Conservation (phyloP, 2,113 vertebrate species). For the Scalopus aquaticus region DNA sequence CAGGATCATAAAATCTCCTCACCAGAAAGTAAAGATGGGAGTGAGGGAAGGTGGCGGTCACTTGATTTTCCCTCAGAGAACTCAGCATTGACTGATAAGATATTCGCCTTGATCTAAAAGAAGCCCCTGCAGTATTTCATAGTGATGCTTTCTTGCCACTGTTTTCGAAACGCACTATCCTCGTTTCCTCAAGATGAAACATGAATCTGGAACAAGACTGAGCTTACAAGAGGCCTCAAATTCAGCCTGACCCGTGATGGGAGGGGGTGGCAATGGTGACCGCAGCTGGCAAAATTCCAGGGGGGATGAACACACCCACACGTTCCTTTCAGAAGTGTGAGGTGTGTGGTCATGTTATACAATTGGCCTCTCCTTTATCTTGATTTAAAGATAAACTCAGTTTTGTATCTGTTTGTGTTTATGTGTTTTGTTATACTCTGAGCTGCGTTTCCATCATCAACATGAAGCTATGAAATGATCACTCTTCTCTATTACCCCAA, state of each 20-base stretch:
- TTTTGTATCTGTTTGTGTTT: background rate
- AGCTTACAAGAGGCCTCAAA: background rate
- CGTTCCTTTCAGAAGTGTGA: background rate
- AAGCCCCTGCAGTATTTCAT: background rate
- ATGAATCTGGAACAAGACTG: background rate
- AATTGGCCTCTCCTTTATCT: background rate
- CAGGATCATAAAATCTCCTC: background rate
- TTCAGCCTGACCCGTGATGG: background rate
- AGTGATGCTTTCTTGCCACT: background rate
- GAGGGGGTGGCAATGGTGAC: background rate
- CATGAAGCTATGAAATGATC: background rate
- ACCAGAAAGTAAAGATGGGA: background rate
- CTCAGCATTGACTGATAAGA: background rate
- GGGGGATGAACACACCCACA: accelerated
- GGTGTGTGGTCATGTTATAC: background rate
- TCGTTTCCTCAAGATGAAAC: background rate
- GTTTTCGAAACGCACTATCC: background rate
- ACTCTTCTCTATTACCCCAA: background rate
- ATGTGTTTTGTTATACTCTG: background rate
- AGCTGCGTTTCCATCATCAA: background rate
- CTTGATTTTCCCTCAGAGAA: conserved; percentile 17
- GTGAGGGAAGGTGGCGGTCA: background rate
- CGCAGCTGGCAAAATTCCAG: background rate
- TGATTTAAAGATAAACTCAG: background rate
- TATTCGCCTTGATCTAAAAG: background rate